Percentiles rank a stretch among this genome's conserved stretches.
These are phyloP conservation scores for Arothron firmamentum DNA, from an alignment of 2,113 vertebrate species.

Conservation along the genomic window DNA sequence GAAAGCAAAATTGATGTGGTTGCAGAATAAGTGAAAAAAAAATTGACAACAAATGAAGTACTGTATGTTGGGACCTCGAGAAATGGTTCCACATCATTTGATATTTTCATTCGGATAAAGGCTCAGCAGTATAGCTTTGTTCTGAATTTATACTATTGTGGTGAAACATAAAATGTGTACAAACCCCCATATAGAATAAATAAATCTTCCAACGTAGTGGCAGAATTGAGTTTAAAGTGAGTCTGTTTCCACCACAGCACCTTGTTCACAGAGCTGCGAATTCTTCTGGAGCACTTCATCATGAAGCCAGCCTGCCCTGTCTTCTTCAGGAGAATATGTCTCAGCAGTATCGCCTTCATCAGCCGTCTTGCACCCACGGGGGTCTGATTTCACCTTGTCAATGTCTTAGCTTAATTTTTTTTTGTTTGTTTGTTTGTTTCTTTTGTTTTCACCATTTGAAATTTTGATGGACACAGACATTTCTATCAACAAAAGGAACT, in stretches of 20 bases:
- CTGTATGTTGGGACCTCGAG: too few species aligned
- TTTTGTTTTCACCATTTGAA: slow-evolving; percentile 35
- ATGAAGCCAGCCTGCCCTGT: slow-evolving; percentile 93
- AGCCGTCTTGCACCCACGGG: slow-evolving; percentile 94
- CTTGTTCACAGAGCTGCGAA: slow-evolving; percentile 91
- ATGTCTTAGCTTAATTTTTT: slow-evolving; percentile 7
- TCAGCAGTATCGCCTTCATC: slow-evolving; percentile 94
- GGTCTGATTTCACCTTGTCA: slow-evolving; percentile 72
- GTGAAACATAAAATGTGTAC: too few species aligned
- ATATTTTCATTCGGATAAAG: too few species aligned
- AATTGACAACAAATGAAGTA: too few species aligned
- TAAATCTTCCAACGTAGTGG: not conserved
- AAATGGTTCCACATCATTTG: too few species aligned
- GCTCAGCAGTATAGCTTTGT: too few species aligned
- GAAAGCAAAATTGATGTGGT: not conserved
- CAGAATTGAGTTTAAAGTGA: slow-evolving; percentile 2
- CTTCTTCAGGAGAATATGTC: slow-evolving; percentile 93
- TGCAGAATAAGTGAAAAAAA: not conserved
- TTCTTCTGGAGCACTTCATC: slow-evolving; percentile 92
- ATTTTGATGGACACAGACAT: slow-evolving; percentile 53
- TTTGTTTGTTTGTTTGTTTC: not conserved
- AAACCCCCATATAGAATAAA: not conserved
- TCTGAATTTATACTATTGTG: too few species aligned
- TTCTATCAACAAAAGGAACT: slow-evolving; percentile 50
- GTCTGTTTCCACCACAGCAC: slow-evolving; percentile 71